Evolutionary conservation across 2,113 vertebrate species (phyloP).

Genomic region (Glaucomys volans): DNA sequence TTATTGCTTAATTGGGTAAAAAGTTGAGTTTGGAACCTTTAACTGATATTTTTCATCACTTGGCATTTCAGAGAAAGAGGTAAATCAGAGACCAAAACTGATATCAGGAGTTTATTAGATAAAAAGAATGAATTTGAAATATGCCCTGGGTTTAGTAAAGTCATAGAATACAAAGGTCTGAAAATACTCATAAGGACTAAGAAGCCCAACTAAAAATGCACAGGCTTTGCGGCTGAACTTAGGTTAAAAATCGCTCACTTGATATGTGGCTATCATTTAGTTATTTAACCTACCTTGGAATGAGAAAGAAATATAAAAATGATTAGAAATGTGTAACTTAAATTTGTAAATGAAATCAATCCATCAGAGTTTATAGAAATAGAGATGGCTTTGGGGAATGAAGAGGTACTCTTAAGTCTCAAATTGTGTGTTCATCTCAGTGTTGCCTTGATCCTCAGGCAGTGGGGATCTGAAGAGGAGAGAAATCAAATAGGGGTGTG

Average conservation of each 20-base stretch:
- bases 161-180: background rate
- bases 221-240: background rate
- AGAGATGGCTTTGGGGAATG: background rate
- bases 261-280: background rate
- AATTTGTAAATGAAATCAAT: background rate
- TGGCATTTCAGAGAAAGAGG: slow-evolving; percentile 9
- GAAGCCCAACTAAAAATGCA: background rate
- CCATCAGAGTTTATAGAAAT: background rate
- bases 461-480: background rate
- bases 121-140: slow-evolving; percentile 12
- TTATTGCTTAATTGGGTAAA: slow-evolving; percentile 6
- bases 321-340: background rate
- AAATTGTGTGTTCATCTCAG: background rate
- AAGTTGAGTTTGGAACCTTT: background rate
- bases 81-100: background rate
- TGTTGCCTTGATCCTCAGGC: background rate
- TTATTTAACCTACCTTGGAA: background rate
- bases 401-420: background rate
- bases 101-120: background rate
- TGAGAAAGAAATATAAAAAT: background rate
- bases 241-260: background rate
- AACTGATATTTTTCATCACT: background rate
- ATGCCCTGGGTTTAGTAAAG: background rate
- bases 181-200: background rate
- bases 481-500: background rate